Percentiles rank a stretch among this genome's conserved stretches.
These are phyloP conservation scores for Bombylius major DNA, from an alignment of 2,888 invertebrate genomes.

Conservation along the genomic window DNA sequence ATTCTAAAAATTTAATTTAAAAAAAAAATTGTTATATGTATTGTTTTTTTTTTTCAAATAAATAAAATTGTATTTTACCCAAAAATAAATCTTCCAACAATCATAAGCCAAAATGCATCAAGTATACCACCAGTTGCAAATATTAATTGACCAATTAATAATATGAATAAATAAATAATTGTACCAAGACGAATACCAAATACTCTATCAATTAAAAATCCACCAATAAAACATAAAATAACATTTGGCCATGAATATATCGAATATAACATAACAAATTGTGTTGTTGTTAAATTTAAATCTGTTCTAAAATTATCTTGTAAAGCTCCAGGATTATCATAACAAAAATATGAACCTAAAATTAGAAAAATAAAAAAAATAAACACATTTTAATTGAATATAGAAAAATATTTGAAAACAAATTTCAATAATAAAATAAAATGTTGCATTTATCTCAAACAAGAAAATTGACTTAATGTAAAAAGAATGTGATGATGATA, in stretches of 20 bases:
- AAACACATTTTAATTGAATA: background rate
- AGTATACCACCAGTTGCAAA: conserved; percentile 76
- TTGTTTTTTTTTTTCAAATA: background rate
- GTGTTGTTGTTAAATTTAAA: conserved; percentile 62
- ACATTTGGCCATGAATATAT: conserved; percentile 98
- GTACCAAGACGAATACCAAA: conserved; percentile 91
- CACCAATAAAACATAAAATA: conserved; percentile 87
- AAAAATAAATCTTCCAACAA: conserved; percentile 85
- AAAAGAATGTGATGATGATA: background rate
- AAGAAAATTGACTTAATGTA: background rate
- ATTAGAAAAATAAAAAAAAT: conserved; percentile 22
- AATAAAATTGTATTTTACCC: conserved; percentile 50
- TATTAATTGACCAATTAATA: conserved; percentile 75
- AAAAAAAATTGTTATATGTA: background rate
- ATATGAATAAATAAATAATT: conserved; percentile 76
- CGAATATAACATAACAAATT: conserved; percentile 81
- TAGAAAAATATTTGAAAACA: background rate
- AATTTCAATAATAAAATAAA: background rate
- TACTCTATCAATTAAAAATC: conserved; percentile 86
- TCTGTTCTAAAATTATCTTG: conserved; percentile 77
- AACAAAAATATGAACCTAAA: conserved; percentile 93
- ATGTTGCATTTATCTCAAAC: background rate
- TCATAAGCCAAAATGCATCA: conserved; percentile 78
- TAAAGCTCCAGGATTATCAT: conserved; percentile 89
- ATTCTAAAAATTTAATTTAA: conserved; percentile 43